Percentiles rank a stretch among this genome's conserved stretches.
These are phyloP conservation scores for Acipenser ruthenus DNA, from an alignment of 2,797 vertebrate species.

Conservation along the genomic window DNA sequence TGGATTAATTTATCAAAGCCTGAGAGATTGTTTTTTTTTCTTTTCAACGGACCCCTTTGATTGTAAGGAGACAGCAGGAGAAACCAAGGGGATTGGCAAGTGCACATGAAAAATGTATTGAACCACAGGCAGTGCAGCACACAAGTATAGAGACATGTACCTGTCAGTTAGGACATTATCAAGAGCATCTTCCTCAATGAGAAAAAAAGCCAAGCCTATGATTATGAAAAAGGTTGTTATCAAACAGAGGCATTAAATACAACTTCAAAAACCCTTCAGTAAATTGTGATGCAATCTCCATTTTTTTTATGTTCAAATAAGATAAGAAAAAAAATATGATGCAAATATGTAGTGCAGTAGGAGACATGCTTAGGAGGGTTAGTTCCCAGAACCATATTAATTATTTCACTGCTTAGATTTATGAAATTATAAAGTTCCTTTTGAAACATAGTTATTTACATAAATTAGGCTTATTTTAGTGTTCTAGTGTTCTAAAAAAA, in stretches of 20 bases:
- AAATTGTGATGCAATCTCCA: background rate
- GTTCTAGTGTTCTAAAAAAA: background rate
- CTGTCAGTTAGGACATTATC: conserved; percentile 28
- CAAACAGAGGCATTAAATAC: background rate
- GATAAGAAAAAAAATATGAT: background rate
- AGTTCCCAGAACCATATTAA: conserved; percentile 5
- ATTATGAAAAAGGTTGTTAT: background rate
- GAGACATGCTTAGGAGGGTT: background rate
- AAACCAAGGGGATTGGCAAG: conserved; percentile 13
- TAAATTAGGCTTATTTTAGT: background rate
- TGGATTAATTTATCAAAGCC: conserved; percentile 53
- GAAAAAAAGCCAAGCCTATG: conserved; percentile 9
- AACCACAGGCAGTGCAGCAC: conserved; percentile 18
- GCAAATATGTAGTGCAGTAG: background rate
- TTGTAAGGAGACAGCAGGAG: conserved; percentile 20
- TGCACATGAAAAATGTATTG: conserved; percentile 31
- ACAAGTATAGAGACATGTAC: conserved; percentile 26
- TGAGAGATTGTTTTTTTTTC: conserved; percentile 6
- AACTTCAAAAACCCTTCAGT: background rate
- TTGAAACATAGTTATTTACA: background rate
- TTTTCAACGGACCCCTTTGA: conserved; percentile 14
- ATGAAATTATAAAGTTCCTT: conserved; percentile 4
- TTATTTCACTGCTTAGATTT: conserved; percentile 6
- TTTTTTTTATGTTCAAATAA: background rate
- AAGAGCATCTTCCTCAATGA: conserved; percentile 19